Conservation (phyloP, 1,140 invertebrate genomes). For the Drosophila sturtevanti region DNA sequence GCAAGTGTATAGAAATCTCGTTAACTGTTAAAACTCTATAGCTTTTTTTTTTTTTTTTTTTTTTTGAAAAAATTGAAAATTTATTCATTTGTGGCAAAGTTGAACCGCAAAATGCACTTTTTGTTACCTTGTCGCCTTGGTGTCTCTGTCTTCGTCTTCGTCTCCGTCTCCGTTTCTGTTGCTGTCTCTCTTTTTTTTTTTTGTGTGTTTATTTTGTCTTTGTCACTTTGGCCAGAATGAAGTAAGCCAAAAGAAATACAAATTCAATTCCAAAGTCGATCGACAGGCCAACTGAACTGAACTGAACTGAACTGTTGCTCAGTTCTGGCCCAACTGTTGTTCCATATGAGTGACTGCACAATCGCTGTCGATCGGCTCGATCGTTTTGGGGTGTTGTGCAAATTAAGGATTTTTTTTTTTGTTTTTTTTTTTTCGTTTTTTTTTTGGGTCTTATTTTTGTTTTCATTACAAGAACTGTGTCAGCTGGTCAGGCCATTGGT, state of each 20-base stretch:
- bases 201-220: no score
- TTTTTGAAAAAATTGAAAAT: slow-evolving; percentile 5
- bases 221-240: slow-evolving; percentile 8
- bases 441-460: slow-evolving; percentile 21
- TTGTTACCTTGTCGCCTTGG: slow-evolving; percentile 8
- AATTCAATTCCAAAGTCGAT: slow-evolving; percentile 3
- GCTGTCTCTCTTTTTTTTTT: not conserved
- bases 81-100: slow-evolving; percentile 18
- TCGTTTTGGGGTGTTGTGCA: slow-evolving; percentile 28
- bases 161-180: not conserved
- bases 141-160: not conserved
- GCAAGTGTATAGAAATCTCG: not conserved
- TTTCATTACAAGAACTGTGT: slow-evolving; percentile 37
- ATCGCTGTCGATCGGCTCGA: slow-evolving; percentile 33
- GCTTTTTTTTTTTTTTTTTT: not conserved
- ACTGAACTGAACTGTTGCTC: not conserved
- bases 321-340: slow-evolving; percentile 22
- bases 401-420: slow-evolving; percentile 45
- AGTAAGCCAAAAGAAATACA: slow-evolving; percentile 1
- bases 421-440: not conserved
- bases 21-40: not conserved
- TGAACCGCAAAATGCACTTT: slow-evolving; percentile 19
- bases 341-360: slow-evolving; percentile 51
- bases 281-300: not conserved
- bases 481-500: slow-evolving; percentile 40